Evolutionary conservation across 2,888 invertebrate genomes (phyloP), one percentile per base, ranked within the genome.

Genomic region (Zootermopsis nevadensis): DNA sequence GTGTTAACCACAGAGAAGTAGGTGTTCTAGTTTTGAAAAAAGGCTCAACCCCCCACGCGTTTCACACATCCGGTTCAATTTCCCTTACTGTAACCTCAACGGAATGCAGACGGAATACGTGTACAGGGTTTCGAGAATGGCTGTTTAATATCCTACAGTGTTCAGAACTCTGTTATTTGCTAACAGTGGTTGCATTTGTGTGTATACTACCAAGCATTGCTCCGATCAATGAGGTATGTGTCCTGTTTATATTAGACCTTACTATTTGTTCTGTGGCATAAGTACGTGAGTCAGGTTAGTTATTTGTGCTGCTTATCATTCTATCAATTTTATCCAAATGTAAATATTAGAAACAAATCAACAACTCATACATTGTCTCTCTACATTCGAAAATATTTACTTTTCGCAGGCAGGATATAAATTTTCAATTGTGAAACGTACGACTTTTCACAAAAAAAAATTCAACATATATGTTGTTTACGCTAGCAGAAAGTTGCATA

Each of bases 191-290:
- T 30, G 27, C 67, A 27, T 10, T 15, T 24, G 53, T 53, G 53
- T 53, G 15, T 53, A 53, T 53, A 53, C 53, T 53, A n/a, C n/a
- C n/a, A 69, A 33, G 69, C 69, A 33, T 69, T 69, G 69, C 19
- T 69, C 22, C 69, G 10, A 2, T 33, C 33, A 69, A 69, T 69
- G 69, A 69, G 69, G 31, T 69, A 33, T 22, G 33, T 33, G 33
- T 33, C 33, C 69, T 33, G 69, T 69, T 33, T 69, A 19, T 69
- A 69, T 33, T 69, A 69, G 69, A 31, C 33, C 27, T 31, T 22
- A 0, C 24, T 69, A 19, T 69, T 60, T 60, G 27, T 8, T 6
- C 27, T 60, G 60, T 3, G 10, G 60, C 8, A 60, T 60, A n/a
- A 60, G n/a, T 27, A 12, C 6, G 60, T 1, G 60, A 60, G 19